Percentiles rank a stretch among this genome's conserved stretches.
Evolutionary conservation across 2,888 invertebrate genomes (phyloP).

Genomic region (Tiliacea citrago): DNA sequence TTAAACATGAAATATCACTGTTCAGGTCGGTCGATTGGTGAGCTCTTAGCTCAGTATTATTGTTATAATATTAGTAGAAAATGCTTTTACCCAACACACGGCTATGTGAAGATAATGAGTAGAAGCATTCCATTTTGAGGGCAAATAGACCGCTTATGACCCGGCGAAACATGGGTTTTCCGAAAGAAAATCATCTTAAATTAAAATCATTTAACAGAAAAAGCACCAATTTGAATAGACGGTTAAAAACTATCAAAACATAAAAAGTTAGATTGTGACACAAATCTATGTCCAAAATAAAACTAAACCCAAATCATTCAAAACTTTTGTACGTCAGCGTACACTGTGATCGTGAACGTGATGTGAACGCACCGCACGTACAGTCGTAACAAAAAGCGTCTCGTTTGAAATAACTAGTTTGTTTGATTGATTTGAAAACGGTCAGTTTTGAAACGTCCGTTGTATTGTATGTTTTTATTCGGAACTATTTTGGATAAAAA

Average conservation of each 20-base stretch:
- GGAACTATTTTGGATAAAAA: not conserved
- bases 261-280: not conserved
- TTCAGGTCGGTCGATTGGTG: too few relatives aligned
- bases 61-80: too few relatives aligned
- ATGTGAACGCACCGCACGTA: conserved; percentile 43
- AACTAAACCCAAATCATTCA: conserved; percentile 1
- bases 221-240: not conserved
- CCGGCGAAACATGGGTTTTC: not conserved
- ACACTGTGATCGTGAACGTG: conserved; percentile 30
- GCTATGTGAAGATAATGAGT: too few relatives aligned
- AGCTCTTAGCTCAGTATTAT: too few relatives aligned
- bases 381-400: conserved; percentile 49
- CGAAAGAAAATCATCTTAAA: not conserved
- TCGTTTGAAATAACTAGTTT: conserved; percentile 47
- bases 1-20: too few relatives aligned
- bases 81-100: too few relatives aligned
- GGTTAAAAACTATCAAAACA: not conserved
- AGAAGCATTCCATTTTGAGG: not conserved
- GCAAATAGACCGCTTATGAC: not conserved
- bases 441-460: conserved; percentile 26
- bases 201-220: not conserved
- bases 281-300: conserved; percentile 11
- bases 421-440: conserved; percentile 53
- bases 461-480: conserved; percentile 4
- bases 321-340: conserved; percentile 42